Evolutionary conservation across 1,140 invertebrate genomes (phyloP), one percentile per base, ranked within the genome.

Genomic region (Atopsyche davidsoni): DNA sequence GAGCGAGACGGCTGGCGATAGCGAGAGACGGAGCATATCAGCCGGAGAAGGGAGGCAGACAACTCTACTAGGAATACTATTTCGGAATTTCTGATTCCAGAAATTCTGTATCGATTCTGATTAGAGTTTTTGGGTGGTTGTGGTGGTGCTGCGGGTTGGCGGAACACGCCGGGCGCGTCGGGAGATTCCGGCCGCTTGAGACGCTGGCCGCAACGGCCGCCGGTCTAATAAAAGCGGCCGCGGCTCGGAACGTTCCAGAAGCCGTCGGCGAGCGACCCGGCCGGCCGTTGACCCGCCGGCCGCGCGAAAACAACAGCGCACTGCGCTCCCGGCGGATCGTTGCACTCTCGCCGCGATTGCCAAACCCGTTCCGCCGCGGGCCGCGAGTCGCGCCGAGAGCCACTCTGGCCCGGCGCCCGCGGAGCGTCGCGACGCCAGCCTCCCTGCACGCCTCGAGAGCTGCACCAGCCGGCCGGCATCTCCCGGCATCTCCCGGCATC

Each of bases 301-400:
- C 44, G 46, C 46, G 40, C 38, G 53, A 55, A 55, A 55, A 55
- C 53, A 55, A 55, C 49, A 55, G 53, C 53, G 51, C 39, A 44
- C 44, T 51, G 46, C 41, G 45, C 44, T 43, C 43, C 46, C 46
- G 46, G 38, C 39, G 43, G 51, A 53, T 42, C 53, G 53, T 55
- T 55, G 53, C 53, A 55, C 53, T 55, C 45, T 46, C 51, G 46
- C 36, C 44, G 51, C 31, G 46, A 22, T 55, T 55, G 53, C 53
- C 46, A 55, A 55, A 55, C 41, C 28, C 46, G 40, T 48, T 46
- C 39, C 41, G 41, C 46, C 53, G 38, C 32, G 43, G 43, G 9
- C 4, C 38, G 24, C 13, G 18, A 22, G 13, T 9, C 31, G 21
- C 10, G 39, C 10, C 19, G 10, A 7, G 9, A 6, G 13, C 39